Evolutionary conservation across 2,888 invertebrate species (phyloP).

Genomic region (Maniola hyperantus): DNA sequence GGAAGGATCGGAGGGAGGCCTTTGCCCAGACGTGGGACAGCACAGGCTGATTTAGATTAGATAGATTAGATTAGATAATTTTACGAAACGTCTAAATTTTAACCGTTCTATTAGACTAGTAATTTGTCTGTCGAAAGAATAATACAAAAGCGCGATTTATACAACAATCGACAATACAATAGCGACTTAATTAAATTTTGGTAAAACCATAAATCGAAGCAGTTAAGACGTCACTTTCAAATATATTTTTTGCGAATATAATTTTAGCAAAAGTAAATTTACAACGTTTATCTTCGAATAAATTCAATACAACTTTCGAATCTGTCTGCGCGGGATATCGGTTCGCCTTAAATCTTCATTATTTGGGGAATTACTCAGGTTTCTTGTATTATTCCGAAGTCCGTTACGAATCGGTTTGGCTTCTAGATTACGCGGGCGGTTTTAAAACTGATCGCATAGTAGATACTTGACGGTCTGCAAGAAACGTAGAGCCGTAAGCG

Average conservation of each 20-base stretch:
- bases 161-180: constrained; percentile 26
- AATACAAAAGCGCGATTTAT: constrained; percentile 26
- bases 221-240: constrained; percentile 36
- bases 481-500: not conserved
- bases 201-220: constrained; percentile 28
- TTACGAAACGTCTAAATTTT: not conserved
- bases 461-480: not conserved
- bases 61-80: too few relatives aligned
- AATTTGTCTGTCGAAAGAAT: constrained; percentile 24
- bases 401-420: constrained; percentile 50
- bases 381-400: constrained; percentile 40
- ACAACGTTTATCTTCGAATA: constrained; percentile 35
- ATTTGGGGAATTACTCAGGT: constrained; percentile 38
- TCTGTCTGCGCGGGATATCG: constrained; percentile 33
- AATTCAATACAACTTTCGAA: constrained; percentile 42
- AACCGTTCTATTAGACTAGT: constrained; percentile 11
- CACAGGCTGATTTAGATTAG: too few relatives aligned
- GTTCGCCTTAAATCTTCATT: constrained; percentile 39
- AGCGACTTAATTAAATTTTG: constrained; percentile 33
- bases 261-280: constrained; percentile 34
- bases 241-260: constrained; percentile 31
- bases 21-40: too few relatives aligned
- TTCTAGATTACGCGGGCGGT: constrained; percentile 47
- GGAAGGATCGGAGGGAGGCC: too few relatives aligned
- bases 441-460: not conserved